Percentiles rank a stretch among this genome's conserved stretches.
phyloP scores from a whole-genome alignment of 1,140 invertebrate species.

The Scaptomyza graminum region DNA sequence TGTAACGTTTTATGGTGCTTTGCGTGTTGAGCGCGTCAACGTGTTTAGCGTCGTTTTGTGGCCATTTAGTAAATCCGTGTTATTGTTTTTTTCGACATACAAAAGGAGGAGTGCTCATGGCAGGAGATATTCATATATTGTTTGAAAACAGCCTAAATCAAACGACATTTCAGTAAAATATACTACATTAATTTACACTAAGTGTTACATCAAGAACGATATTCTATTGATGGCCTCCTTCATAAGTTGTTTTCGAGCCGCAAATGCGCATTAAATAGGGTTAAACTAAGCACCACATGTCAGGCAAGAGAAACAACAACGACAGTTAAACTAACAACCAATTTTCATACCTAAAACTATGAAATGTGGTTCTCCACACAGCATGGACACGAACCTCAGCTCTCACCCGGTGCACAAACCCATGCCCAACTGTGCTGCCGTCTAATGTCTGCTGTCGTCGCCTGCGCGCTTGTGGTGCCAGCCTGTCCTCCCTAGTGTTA shows the following conservation, averaged over 20 bases:
- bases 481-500: constrained; percentile 50
- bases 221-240: neutral
- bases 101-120: no score
- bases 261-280: neutral
- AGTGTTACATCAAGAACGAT: no score
- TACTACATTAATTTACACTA: no score
- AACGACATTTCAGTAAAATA: no score
- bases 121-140: no score
- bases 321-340: constrained; percentile 8
- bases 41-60: constrained; percentile 73
- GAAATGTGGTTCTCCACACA: constrained; percentile 44
- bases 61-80: constrained; percentile 69
- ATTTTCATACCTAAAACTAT: constrained; percentile 15
- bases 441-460: constrained; percentile 41
- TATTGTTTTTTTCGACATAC: constrained; percentile 34
- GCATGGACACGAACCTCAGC: constrained; percentile 23
- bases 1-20: constrained; percentile 44
- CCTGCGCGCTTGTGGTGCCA: constrained; percentile 18
- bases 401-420: neutral
- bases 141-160: no score
- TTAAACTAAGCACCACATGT: constrained; percentile 7
- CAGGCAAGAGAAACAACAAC: constrained; percentile 18
- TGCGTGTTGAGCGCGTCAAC: constrained; percentile 70
- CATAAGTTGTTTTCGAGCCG: neutral
- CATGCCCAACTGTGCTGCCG: neutral